Conservation (phyloP, 2,797 vertebrate species). For the Myripristis jacobus region DNA sequence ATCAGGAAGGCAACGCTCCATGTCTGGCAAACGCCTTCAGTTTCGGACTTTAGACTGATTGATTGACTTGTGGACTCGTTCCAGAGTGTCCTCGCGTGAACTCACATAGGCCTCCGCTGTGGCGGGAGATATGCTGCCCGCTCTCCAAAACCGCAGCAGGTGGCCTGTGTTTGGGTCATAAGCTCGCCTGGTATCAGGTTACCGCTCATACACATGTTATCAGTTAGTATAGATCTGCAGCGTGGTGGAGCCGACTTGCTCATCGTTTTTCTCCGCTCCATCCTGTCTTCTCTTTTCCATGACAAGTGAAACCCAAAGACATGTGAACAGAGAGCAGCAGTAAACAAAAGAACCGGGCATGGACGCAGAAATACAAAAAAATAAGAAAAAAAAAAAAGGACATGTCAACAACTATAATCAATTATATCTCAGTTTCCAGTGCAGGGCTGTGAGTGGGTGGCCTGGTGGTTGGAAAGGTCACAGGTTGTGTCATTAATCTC, state of each 20-base stretch:
- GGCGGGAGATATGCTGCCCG: conserved; percentile 58
- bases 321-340: conserved; percentile 25
- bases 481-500: background rate
- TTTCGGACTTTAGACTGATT: conserved; percentile 60
- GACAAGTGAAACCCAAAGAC: conserved; percentile 36
- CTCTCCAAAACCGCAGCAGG: conserved; percentile 77
- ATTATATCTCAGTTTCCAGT: background rate
- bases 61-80: conserved; percentile 66
- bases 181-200: conserved; percentile 68
- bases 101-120: conserved; percentile 66
- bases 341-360: conserved; percentile 46
- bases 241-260: conserved; percentile 45
- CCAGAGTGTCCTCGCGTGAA: conserved; percentile 79
- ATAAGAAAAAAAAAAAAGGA: no score
- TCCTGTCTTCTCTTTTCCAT: conserved; percentile 30
- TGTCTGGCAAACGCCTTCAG: conserved; percentile 46
- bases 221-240: conserved; percentile 69
- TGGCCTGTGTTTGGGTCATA: conserved; percentile 79
- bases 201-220: conserved; percentile 72
- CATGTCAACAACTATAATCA: conserved; percentile 53
- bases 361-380: no score
- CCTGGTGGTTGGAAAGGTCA: no score
- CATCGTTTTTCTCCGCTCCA: conserved; percentile 27
- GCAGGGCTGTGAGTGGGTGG: background rate
- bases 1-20: conserved; percentile 34